Conservation (phyloP, 2,888 invertebrate genomes). For the Acleris literana region DNA sequence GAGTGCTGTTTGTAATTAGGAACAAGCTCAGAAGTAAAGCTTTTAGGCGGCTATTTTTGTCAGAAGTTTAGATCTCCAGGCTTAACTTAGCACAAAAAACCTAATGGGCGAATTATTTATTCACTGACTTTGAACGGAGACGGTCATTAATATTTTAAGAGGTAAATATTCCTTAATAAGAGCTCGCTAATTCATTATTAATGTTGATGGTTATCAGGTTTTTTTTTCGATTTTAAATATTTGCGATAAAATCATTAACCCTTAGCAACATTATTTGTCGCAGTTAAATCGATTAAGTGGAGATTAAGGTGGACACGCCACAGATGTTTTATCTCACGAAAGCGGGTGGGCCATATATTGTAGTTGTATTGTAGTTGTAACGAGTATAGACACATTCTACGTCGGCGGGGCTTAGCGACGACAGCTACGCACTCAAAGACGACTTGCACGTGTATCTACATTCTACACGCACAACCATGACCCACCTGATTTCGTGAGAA, state of each 20-base stretch:
- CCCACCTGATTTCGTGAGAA: too few relatives aligned
- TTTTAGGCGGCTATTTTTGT: constrained; percentile 2
- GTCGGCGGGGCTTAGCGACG: too few relatives aligned
- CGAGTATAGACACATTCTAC: too few relatives aligned
- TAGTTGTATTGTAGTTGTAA: too few relatives aligned
- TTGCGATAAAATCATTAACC: constrained; percentile 9
- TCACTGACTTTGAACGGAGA: constrained; percentile 41
- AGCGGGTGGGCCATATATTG: too few relatives aligned
- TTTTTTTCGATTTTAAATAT: constrained; percentile 10
- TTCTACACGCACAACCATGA: too few relatives aligned
- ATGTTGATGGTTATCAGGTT: constrained; percentile 13
- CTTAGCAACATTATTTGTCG: not conserved
- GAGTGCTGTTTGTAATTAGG: not conserved
- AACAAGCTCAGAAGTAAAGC: not conserved
- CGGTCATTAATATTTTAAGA: constrained; percentile 40
- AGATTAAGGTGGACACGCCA: not conserved
- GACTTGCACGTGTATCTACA: too few relatives aligned
- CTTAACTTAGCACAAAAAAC: constrained; percentile 40
- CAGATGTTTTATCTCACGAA: too few relatives aligned
- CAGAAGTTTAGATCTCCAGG: not conserved
- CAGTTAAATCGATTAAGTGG: not conserved
- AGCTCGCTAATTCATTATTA: constrained; percentile 10
- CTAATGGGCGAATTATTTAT: constrained; percentile 51
- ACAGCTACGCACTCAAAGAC: too few relatives aligned
- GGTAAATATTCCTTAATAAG: constrained; percentile 37